These are phyloP conservation scores for Pristionchus japonicus DNA, from an alignment of 2,888 invertebrate species.

Conservation along the genomic window DNA sequence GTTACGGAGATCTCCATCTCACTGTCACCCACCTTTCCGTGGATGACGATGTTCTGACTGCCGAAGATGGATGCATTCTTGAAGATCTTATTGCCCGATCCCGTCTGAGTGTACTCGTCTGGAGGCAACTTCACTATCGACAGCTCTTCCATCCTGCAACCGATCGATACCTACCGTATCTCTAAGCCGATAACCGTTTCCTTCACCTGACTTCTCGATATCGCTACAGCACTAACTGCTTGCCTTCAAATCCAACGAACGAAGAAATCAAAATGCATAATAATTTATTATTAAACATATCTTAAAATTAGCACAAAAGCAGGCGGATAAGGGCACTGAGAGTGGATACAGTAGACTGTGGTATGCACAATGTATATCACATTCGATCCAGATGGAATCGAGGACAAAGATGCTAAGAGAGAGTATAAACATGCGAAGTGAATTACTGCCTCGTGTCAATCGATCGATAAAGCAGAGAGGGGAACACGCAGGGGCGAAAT, in stretches of 20 bases:
- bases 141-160: constrained; percentile 84
- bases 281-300: constrained; percentile 43
- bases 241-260: not conserved
- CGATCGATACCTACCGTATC: too few relatives aligned
- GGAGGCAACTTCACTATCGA: constrained; percentile 90
- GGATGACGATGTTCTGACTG: constrained; percentile 97
- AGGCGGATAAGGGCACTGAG: not conserved
- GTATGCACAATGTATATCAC: constrained; percentile 48
- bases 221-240: constrained; percentile 23
- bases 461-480: constrained; percentile 33
- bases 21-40: constrained; percentile 86
- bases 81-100: constrained; percentile 96
- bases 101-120: constrained; percentile 95
- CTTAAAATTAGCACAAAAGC: constrained; percentile 42
- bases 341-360: constrained; percentile 23
- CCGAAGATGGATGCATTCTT: constrained; percentile 96
- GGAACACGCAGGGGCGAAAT: not conserved
- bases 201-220: not conserved
- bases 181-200: too few relatives aligned
- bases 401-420: not conserved
- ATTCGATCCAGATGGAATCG: constrained; percentile 26
- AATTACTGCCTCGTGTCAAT: constrained; percentile 32
- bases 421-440: constrained; percentile 39
- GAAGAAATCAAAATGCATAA: not conserved
- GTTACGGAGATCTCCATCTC: too few relatives aligned